Evolutionary conservation across 2,888 invertebrate species (phyloP), one percentile per base, ranked within the genome.

Genomic region (Agrenia bidenticulata): DNA sequence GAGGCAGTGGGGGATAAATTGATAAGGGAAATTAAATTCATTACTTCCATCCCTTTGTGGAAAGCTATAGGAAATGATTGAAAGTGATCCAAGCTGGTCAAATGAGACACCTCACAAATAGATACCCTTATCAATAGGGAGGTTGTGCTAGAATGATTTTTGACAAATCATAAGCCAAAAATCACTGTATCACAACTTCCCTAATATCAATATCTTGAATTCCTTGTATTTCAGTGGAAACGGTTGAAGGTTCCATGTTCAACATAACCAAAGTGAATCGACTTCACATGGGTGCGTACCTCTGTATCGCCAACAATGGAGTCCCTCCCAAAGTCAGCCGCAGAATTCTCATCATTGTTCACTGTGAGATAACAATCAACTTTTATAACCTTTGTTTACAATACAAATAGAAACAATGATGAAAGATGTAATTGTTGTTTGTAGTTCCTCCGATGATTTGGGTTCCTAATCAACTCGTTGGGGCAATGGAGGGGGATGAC

Each of bases 311-410:
- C 1, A 87, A 88, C 74, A 92, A 92, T 79, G 91, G 91, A 42
- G 88, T 91, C 37, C 93, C 92, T 13, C 93, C 93, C 0, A 89
- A 91, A 37, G 90, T 92, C 75, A 92, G 92, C 85, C 92, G 92
- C 80, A 82, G 92, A 78, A 92, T 93, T 77, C 89, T 89, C 83
- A 85, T 93, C 59, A 89, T 89, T 78, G 90, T 91, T 72, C 90
- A 91, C 80, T 92, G 91, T 91, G 83, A 88, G 90, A 86, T 80
- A n/a, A n/a, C n/a, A n/a, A n/a, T n/a, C n/a, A n/a, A n/a, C n/a
- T n/a, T n/a, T n/a, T n/a, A n/a, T n/a, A n/a, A n/a, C n/a, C n/a
- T n/a, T n/a, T n/a, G n/a, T n/a, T n/a, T n/a, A n/a, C n/a, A n/a
- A n/a, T n/a, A n/a, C n/a, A n/a, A n/a, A n/a, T n/a, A n/a, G n/a